These are phyloP conservation scores for Neolamprologus modestus DNA, from an alignment of 2,113 vertebrate species.

Conservation along the genomic window DNA sequence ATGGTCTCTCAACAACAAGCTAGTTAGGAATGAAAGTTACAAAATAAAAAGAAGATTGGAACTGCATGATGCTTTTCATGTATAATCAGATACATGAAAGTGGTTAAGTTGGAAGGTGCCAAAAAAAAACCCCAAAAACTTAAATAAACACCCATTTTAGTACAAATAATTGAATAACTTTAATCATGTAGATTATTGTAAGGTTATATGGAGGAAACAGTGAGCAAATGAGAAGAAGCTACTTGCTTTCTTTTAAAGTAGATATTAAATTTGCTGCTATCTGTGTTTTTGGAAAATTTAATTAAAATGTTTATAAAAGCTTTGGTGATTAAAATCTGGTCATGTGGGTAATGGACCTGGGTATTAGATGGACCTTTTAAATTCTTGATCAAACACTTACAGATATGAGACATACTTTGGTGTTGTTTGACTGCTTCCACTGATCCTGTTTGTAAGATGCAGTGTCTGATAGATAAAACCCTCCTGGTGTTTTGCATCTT, in stretches of 20 bases:
- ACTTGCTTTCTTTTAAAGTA: background rate
- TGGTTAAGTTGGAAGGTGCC: background rate
- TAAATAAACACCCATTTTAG: background rate
- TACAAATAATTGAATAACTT: background rate
- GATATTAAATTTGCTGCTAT: background rate
- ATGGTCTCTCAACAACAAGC: background rate
- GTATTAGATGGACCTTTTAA: background rate
- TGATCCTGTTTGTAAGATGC: background rate
- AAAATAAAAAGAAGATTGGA: background rate
- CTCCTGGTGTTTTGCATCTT: background rate
- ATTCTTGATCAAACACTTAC: background rate
- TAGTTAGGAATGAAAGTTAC: background rate
- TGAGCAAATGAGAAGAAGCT: background rate
- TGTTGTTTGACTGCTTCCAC: background rate
- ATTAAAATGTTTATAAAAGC: background rate
- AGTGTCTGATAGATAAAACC: background rate
- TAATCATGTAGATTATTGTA: background rate
- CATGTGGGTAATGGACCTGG: background rate
- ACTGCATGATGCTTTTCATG: background rate
- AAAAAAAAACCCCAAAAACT: fast-evolving
- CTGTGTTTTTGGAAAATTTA: background rate
- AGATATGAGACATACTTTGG: background rate
- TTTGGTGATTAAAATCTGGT: background rate
- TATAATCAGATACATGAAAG: background rate
- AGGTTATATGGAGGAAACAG: background rate